Evolutionary conservation across 2,888 invertebrate genomes (phyloP), one percentile per base, ranked within the genome.

Genomic region (Brachynemurus nebulosus): DNA sequence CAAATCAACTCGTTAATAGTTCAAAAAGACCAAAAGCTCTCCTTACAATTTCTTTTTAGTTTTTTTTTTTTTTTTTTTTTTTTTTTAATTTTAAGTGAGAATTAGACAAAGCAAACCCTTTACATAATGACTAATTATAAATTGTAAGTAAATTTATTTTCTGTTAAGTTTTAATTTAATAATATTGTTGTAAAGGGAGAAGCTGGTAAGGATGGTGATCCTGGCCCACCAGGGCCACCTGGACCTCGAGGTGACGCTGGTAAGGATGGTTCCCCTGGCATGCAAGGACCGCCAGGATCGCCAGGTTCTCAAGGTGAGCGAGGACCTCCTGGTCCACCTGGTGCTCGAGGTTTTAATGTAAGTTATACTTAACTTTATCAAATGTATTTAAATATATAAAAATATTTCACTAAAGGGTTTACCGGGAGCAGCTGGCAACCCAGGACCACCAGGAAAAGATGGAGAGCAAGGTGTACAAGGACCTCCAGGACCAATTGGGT

Each of bases 191-290:
- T n/a, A 38, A 51, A 81, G 83, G 86, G 88, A 17, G 83, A 84
- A 57, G 59, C 80, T 30, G 88, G 88, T 19, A 83, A 80, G 68
- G 82, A 86, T 56, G 88, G 88, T 17, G 83, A 84, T 49, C 66
- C 75, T 14, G 90, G 90, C 7, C 72, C 71, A 33, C 69, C 74
- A n/a, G 90, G 90, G 9, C 68, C 75, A 0, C 68, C 73, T 25
- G 91, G 91, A 8, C 82, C 82, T 5, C 74, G 82, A 58, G 89
- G 86, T 27, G 83, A 85, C 55, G 70, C 79, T 27, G 86, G 86
- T 3, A 79, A 83, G 59, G 80, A 85, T 57, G 88, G 90, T 11
- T 70, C 72, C 47, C 74, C 78, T 16, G 90, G 91, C 8, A 69
- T 72, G 2, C 78, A 78, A 59, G 88, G 86, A 12, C 71, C 76